phyloP scores from a whole-genome alignment of 2,888 invertebrate species.

The Abrostola tripartita region DNA sequence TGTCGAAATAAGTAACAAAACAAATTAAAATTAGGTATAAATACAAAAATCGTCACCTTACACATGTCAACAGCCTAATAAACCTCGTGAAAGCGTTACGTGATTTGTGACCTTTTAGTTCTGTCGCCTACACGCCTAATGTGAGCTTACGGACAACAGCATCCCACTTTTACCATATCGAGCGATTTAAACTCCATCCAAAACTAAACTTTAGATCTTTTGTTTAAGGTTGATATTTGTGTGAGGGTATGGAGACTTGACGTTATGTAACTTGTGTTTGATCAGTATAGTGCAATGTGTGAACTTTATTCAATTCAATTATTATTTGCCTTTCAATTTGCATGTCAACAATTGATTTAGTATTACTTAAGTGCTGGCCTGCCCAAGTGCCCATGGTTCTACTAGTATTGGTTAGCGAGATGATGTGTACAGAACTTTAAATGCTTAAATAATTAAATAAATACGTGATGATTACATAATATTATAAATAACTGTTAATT shows the following conservation, averaged over 20 bases:
- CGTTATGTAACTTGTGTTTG: conserved; percentile 56
- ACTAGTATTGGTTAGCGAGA: neutral
- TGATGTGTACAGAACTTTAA: too few species aligned
- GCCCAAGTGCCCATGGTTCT: neutral
- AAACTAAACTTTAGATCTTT: conserved; percentile 35
- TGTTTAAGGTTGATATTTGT: conserved; percentile 22
- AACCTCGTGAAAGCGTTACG: conserved; percentile 72
- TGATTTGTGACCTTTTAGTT: conserved; percentile 73
- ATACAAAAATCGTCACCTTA: too few species aligned
- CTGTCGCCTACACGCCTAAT: conserved; percentile 70
- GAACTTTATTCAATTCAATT: conserved; percentile 44
- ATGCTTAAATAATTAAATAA: too few species aligned
- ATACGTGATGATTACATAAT: too few species aligned
- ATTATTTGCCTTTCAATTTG: conserved; percentile 23
- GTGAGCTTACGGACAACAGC: conserved; percentile 44
- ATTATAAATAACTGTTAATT: too few species aligned
- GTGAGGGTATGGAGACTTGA: conserved; percentile 11
- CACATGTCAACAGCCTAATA: conserved; percentile 48
- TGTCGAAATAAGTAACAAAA: conserved; percentile 23
- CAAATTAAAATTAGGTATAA: too few species aligned
- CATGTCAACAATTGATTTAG: conserved; percentile 41
- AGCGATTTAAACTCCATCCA: conserved; percentile 10
- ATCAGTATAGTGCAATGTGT: conserved; percentile 44
- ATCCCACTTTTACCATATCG: conserved; percentile 59
- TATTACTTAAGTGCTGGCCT: neutral